Conservation (phyloP, 2,797 vertebrate genomes). For the Cetoscarus ocellatus region DNA sequence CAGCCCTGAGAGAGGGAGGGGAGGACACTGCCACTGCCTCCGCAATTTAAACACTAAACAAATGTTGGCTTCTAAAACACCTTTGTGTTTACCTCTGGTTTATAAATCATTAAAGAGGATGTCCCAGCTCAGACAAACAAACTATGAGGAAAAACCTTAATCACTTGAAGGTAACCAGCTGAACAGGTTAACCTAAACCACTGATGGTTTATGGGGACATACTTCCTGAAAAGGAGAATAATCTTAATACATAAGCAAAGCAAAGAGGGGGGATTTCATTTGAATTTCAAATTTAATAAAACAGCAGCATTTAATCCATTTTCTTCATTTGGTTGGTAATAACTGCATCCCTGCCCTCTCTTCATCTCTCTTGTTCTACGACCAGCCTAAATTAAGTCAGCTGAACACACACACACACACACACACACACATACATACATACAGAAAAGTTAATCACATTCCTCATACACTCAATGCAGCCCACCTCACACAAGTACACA, state of each 20-base stretch:
- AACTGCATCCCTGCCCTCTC: slow-evolving; percentile 89
- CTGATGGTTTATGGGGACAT: slow-evolving; percentile 13
- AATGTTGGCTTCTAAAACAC: slow-evolving; percentile 45
- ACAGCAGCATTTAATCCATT: slow-evolving; percentile 93
- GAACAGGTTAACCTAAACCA: slow-evolving; percentile 9
- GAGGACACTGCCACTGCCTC: slow-evolving; percentile 65
- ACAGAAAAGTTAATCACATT: slow-evolving; percentile 91
- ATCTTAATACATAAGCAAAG: slow-evolving; percentile 58
- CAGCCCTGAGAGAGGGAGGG: slow-evolving; percentile 68
- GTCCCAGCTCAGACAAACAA: neutral
- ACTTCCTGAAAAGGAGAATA: slow-evolving; percentile 22
- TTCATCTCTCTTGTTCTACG: slow-evolving; percentile 48
- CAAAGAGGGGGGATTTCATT: slow-evolving; percentile 90
- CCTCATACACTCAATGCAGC: slow-evolving; percentile 86
- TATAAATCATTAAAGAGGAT: slow-evolving; percentile 21
- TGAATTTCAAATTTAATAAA: slow-evolving; percentile 98
- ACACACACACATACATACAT: slow-evolving; percentile 68
- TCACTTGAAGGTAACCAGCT: neutral
- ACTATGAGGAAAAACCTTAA: neutral
- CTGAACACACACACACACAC: slow-evolving; percentile 78
- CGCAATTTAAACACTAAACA: slow-evolving; percentile 66
- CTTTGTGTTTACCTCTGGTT: slow-evolving; percentile 21
- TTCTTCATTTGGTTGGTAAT: slow-evolving; percentile 95
- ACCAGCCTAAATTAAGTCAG: slow-evolving; percentile 89
- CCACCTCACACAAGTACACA: too few relatives aligned